phyloP scores from a whole-genome alignment of 1,140 invertebrate genomes.

The Nebria ingens region DNA sequence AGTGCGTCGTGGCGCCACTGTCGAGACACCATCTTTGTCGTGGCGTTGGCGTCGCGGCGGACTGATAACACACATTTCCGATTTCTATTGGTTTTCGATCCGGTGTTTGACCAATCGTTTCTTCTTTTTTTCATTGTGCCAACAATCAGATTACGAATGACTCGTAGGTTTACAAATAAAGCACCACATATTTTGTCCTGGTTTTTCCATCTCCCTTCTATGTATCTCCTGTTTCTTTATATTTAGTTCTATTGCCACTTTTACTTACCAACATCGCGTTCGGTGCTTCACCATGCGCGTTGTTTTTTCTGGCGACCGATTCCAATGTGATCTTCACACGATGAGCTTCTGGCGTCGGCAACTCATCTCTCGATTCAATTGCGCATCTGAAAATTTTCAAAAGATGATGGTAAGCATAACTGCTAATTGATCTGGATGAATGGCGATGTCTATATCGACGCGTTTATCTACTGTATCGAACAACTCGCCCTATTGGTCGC shows the following conservation, averaged over 20 bases:
- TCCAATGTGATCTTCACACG: not conserved
- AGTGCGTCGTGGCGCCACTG: too few relatives aligned
- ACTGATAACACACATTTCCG: not conserved
- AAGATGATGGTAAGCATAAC: slow-evolving; percentile 20
- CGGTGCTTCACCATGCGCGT: not conserved
- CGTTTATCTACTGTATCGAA: slow-evolving; percentile 16
- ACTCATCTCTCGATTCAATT: slow-evolving; percentile 20
- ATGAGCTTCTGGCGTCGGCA: slow-evolving; percentile 6
- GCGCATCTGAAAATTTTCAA: slow-evolving; percentile 22
- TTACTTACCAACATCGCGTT: not conserved
- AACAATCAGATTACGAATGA: not conserved
- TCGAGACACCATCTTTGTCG: too few relatives aligned
- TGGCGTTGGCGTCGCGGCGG: not conserved
- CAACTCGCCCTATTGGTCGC: slow-evolving; percentile 12
- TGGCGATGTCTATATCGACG: slow-evolving; percentile 14
- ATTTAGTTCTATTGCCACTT: too few relatives aligned
- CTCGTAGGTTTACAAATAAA: not conserved
- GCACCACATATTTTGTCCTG: too few relatives aligned
- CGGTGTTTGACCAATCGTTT: not conserved
- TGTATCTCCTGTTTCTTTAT: too few relatives aligned
- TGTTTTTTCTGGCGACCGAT: not conserved
- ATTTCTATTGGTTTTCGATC: not conserved
- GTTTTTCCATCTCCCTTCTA: too few relatives aligned
- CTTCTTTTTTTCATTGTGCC: not conserved
- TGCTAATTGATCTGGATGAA: slow-evolving; percentile 18